A percentile compares a stretch with the other conserved stretches of the same genome.
Conservation (phyloP, 2,888 invertebrate genomes). For the Lochmaea crataegi region DNA sequence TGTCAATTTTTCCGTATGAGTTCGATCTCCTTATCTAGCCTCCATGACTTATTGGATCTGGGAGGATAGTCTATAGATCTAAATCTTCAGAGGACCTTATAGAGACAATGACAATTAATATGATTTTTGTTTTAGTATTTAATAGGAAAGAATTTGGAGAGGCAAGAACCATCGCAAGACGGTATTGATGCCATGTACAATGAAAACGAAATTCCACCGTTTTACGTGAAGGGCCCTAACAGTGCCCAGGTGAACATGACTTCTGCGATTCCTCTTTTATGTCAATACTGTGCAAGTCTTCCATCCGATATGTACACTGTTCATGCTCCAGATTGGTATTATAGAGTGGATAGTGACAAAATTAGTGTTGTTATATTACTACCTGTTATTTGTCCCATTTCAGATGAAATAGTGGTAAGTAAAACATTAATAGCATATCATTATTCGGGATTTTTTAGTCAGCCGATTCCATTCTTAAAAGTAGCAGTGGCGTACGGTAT, state of each 20-base stretch:
- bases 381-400: constrained; percentile 83
- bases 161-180: constrained; percentile 67
- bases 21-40: too few species aligned
- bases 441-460: too few species aligned
- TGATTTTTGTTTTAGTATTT: constrained; percentile 66
- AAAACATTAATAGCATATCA: not conserved
- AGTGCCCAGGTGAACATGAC: constrained; percentile 68
- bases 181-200: constrained; percentile 70
- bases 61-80: too few species aligned
- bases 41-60: too few species aligned
- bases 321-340: constrained; percentile 70
- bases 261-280: constrained; percentile 76
- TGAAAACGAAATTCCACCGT: constrained; percentile 68
- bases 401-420: constrained; percentile 75
- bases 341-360: not conserved
- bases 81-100: too few species aligned
- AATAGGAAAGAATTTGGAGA: constrained; percentile 68
- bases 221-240: constrained; percentile 62
- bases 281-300: constrained; percentile 83
- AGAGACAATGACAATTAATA: too few species aligned
- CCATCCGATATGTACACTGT: constrained; percentile 78
- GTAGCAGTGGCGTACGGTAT: too few species aligned
- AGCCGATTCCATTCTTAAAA: too few species aligned
- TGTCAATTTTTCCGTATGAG: too few species aligned
- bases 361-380: constrained; percentile 72